These are phyloP conservation scores for Brachyopa scutellaris DNA, from an alignment of 2,888 invertebrate genomes.

Conservation along the genomic window DNA sequence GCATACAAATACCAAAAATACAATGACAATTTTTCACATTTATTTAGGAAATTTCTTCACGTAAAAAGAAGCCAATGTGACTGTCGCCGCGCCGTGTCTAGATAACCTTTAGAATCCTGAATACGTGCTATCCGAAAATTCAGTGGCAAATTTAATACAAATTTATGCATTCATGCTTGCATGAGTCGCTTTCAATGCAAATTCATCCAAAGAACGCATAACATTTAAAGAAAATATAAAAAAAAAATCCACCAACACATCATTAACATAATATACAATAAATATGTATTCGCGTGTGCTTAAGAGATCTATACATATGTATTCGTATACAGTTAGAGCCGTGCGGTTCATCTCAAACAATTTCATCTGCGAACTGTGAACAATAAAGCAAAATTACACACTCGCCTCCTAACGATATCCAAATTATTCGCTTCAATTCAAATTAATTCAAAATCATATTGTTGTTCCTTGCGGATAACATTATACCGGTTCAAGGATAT, in stretches of 20 bases:
- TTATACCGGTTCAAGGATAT: slow-evolving; percentile 70
- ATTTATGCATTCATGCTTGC: slow-evolving; percentile 31
- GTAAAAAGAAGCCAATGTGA: too few species aligned
- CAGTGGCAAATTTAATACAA: slow-evolving; percentile 22
- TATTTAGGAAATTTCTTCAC: too few species aligned
- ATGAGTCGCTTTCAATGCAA: slow-evolving; percentile 49
- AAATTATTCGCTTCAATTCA: slow-evolving; percentile 73
- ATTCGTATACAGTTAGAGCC: too few species aligned
- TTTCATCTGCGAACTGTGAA: slow-evolving; percentile 55
- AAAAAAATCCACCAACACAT: slow-evolving; percentile 66
- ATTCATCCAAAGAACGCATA: slow-evolving; percentile 57
- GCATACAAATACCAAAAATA: too few species aligned
- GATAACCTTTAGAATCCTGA: too few species aligned
- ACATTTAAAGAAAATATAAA: slow-evolving; percentile 51
- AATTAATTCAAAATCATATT: slow-evolving; percentile 72
- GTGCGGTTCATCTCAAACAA: slow-evolving; percentile 9
- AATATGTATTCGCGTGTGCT: slow-evolving; percentile 43
- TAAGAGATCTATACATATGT: too few species aligned
- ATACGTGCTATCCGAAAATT: too few species aligned
- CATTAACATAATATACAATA: slow-evolving; percentile 78
- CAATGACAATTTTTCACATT: too few species aligned
- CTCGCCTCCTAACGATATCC: slow-evolving; percentile 64
- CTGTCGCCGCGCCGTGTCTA: too few species aligned
- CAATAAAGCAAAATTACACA: slow-evolving; percentile 70
- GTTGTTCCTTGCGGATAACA: slow-evolving; percentile 65